Evolutionary conservation across 2,797 vertebrate genomes (phyloP).

Genomic region (Rhodeus uyekii): DNA sequence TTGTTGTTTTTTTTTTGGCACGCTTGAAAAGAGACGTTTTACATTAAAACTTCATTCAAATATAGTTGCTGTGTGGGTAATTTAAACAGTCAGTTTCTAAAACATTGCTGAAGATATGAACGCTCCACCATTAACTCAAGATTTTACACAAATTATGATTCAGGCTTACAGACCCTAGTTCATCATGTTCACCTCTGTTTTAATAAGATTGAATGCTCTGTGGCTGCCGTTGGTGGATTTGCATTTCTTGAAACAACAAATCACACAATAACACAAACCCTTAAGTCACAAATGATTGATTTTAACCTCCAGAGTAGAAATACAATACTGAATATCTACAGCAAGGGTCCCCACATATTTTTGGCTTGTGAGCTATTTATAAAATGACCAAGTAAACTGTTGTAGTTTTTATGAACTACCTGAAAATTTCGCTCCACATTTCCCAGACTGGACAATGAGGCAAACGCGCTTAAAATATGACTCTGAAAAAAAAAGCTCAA

Average conservation of each 20-base stretch:
- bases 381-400: too few species aligned
- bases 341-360: too few species aligned
- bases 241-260: not conserved
- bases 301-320: not conserved
- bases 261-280: not conserved
- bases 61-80: not conserved
- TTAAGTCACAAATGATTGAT: conserved; percentile 2
- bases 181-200: not conserved
- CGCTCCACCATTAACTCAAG: not conserved
- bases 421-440: too few species aligned
- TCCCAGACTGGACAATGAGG: too few species aligned
- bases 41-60: not conserved
- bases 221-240: not conserved
- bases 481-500: too few species aligned
- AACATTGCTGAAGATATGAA: not conserved
- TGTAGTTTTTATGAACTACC: too few species aligned
- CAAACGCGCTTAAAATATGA: too few species aligned
- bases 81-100: not conserved
- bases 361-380: too few species aligned
- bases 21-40: not conserved
- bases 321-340: not conserved
- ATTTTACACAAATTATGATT: not conserved
- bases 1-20: not conserved
- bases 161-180: not conserved
- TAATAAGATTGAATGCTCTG: not conserved